These are phyloP conservation scores for Argyrosomus regius DNA, from an alignment of 2,797 vertebrate species.

Conservation along the genomic window DNA sequence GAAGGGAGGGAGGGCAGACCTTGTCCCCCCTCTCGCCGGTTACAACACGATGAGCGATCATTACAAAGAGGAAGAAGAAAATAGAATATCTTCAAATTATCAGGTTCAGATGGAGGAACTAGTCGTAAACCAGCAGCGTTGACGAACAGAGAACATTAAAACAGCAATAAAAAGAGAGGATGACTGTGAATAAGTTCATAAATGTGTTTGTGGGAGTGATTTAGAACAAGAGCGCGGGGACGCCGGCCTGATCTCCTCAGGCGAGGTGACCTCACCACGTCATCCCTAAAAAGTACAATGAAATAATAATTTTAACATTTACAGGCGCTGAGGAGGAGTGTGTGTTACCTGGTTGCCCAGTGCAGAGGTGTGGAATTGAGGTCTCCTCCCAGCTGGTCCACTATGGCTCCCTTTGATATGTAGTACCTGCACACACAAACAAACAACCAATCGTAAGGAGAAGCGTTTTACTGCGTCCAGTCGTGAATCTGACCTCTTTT, in stretches of 20 bases:
- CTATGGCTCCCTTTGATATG: conserved; percentile 98
- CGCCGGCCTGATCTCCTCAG: background rate
- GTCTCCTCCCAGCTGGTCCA: conserved; percentile 98
- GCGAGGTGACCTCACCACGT: no score
- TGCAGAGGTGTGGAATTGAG: conserved; percentile 98
- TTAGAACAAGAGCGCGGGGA: background rate
- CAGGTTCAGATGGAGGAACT: background rate
- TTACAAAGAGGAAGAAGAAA: background rate
- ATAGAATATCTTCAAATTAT: background rate
- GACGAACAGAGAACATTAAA: background rate
- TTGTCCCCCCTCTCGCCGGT: background rate
- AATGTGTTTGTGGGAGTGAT: background rate
- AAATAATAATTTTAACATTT: background rate
- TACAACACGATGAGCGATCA: conserved; percentile 2
- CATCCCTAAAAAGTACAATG: background rate
- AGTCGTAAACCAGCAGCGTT: background rate
- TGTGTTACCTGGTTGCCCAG: conserved; percentile 96
- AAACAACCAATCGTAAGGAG: conserved; percentile 14
- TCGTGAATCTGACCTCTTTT: background rate
- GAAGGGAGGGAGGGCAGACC: background rate
- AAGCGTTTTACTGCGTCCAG: background rate
- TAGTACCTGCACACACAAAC: conserved; percentile 88
- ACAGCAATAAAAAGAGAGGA: background rate
- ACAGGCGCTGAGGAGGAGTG: background rate
- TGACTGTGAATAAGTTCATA: background rate